Evolutionary conservation across 2,888 invertebrate genomes (phyloP), one percentile per base, ranked within the genome.

Genomic region (Hecatera dysodea): DNA sequence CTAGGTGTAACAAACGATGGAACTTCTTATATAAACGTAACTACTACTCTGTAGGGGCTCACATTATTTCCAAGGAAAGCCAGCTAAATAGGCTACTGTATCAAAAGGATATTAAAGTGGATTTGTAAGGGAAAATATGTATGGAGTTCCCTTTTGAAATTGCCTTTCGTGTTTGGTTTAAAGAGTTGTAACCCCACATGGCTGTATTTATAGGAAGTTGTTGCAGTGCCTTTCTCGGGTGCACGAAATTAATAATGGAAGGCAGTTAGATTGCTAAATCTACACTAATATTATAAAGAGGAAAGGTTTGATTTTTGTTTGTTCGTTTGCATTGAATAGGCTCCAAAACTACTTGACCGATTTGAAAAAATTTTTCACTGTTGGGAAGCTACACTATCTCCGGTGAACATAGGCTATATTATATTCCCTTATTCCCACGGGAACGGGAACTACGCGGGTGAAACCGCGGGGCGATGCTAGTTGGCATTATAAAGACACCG

Each of bases 1-100:
- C 67, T 66, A 75, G 64, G 56, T 80, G 71, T 80, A 69, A 82
- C 65, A 77, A 80, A 82, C 80, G 68, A 68, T 61, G 22, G 63
- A 78, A 82, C 46, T 80, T 79, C 67, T 61, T 71, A 78, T 60
- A 75, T 66, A 71, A 70, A 44, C 66, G 70, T 50, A 68, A 81
- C 78, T 71, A 71, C 52, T 68, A 74, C 46, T 64, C 46, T 59
- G 67, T 66, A 12, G 74, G 42, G 53, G 67, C 67, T 76, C 50
- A 76, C 80, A 62, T 80, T 59, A 80, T 79, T 67, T 50, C 24
- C 33, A 72, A 80, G 62, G 1, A 70, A 66, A 79, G 53, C 61
- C 64, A 53, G 67, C 52, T 75, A 80, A 80, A 75, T 75, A 71
- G 80, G 29, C 64, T 72, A 50, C 72, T 79, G 76, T 65, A 80